A percentile compares a stretch with the other conserved stretches of the same genome.
These are phyloP conservation scores for Plotosus lineatus DNA, from an alignment of 2,113 vertebrate species.

Conservation along the genomic window DNA sequence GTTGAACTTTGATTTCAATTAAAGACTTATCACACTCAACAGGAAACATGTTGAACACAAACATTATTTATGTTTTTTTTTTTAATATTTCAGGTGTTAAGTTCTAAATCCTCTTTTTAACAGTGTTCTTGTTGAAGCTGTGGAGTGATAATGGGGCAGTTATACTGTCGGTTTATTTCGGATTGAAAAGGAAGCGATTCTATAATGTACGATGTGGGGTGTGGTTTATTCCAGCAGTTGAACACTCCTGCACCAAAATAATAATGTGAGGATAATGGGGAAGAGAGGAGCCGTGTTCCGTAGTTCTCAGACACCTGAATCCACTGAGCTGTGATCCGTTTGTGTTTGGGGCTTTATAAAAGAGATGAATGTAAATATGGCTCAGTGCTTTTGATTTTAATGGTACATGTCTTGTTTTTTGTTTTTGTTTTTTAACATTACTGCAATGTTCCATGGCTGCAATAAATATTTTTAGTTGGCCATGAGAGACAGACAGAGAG, in stretches of 20 bases:
- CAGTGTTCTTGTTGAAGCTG: too few relatives aligned
- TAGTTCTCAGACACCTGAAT: neutral
- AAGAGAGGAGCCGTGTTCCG: neutral
- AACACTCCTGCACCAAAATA: too few relatives aligned
- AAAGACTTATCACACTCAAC: too few relatives aligned
- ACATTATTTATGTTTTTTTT: too few relatives aligned
- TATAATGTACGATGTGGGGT: neutral
- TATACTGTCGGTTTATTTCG: too few relatives aligned
- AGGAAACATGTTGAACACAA: too few relatives aligned
- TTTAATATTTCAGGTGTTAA: too few relatives aligned
- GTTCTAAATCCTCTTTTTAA: too few relatives aligned
- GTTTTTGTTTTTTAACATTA: neutral
- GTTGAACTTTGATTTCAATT: too few relatives aligned
- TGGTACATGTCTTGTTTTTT: neutral
- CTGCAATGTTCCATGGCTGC: conserved; percentile 12
- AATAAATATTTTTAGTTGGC: conserved; percentile 50
- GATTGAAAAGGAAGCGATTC: neutral
- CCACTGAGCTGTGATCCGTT: conserved; percentile 1
- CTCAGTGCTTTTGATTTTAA: neutral
- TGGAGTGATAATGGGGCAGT: neutral
- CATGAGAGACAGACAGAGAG: too few relatives aligned
- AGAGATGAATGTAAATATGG: neutral
- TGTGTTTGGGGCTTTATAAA: neutral
- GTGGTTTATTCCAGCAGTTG: neutral
- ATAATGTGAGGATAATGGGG: too few relatives aligned